A percentile compares a stretch with the other conserved stretches of the same genome.
Evolutionary conservation across 1,140 invertebrate species (phyloP).

Genomic region (Hestina assimilis): DNA sequence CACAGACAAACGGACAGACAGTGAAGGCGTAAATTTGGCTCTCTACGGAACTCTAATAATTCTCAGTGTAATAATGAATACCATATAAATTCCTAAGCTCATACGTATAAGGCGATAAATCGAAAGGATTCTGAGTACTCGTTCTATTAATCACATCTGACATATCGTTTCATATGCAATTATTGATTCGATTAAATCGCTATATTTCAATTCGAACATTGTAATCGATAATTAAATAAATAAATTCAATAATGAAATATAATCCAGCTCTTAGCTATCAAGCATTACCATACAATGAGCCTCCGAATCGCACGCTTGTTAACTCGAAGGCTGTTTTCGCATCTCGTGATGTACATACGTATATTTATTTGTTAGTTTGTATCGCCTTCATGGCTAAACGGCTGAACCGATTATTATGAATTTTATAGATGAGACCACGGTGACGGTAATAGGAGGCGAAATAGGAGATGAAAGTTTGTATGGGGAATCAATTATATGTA

Average conservation of each 20-base stretch:
- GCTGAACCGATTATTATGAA: too few relatives aligned
- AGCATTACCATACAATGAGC: conserved; percentile 65
- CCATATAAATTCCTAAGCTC: too few relatives aligned
- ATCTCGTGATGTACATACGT: conserved; percentile 36
- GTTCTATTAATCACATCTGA: conserved; percentile 9
- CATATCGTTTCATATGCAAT: conserved; percentile 5
- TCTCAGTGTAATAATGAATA: too few relatives aligned
- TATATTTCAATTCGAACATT: conserved; percentile 9
- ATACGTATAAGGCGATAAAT: conserved; percentile 3
- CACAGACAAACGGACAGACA: too few relatives aligned
- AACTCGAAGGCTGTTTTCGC: conserved; percentile 38
- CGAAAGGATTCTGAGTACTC: conserved; percentile 11
- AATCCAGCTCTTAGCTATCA: conserved; percentile 26
- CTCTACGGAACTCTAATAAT: too few relatives aligned
- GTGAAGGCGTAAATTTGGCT: too few relatives aligned
- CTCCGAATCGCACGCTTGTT: conserved; percentile 37
- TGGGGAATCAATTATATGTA: too few relatives aligned
- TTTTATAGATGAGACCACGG: too few relatives aligned
- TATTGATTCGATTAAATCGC: neutral
- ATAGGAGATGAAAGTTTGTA: too few relatives aligned
- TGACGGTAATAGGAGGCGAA: too few relatives aligned
- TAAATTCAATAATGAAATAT: conserved; percentile 9
- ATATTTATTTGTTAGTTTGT: too few relatives aligned
- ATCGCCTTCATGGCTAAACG: too few relatives aligned
- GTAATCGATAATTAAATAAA: conserved; percentile 7